A percentile compares a stretch with the other conserved stretches of the same genome.
These are phyloP conservation scores for Meriones unguiculatus DNA, from an alignment of 2,113 vertebrate species.

Conservation along the genomic window DNA sequence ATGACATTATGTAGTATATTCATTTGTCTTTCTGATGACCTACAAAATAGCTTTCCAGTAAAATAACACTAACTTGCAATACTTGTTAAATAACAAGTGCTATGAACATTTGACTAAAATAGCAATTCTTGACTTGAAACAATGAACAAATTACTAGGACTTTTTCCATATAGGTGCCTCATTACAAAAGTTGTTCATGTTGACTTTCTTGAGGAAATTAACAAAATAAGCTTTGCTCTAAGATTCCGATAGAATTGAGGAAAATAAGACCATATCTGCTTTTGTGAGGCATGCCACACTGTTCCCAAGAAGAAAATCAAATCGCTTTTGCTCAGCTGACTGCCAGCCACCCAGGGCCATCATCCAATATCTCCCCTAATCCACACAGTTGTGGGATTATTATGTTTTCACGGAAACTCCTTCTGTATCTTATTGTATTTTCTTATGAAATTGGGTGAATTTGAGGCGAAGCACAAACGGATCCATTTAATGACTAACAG, in stretches of 20 bases:
- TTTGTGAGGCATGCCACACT: slow-evolving; percentile 37
- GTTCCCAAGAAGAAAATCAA: slow-evolving; percentile 24
- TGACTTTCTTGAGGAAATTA: slow-evolving; percentile 32
- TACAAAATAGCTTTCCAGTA: neutral
- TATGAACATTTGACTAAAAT: neutral
- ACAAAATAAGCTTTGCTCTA: slow-evolving; percentile 30
- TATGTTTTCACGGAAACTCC: slow-evolving; percentile 41
- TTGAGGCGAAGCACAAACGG: slow-evolving; percentile 51
- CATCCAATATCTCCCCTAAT: slow-evolving; percentile 13
- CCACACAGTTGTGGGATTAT: neutral
- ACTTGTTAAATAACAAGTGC: neutral
- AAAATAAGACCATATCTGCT: slow-evolving; percentile 32
- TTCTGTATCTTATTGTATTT: slow-evolving; percentile 27
- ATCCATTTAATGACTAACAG: slow-evolving; percentile 36
- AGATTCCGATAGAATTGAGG: slow-evolving; percentile 41
- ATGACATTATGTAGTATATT: neutral
- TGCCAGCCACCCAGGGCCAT: neutral
- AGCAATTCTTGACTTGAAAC: slow-evolving; percentile 44
- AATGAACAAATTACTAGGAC: slow-evolving; percentile 28
- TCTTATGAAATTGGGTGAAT: slow-evolving; percentile 61
- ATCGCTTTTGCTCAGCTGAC: slow-evolving; percentile 56
- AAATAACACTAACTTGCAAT: neutral
- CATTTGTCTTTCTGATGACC: neutral
- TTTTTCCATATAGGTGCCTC: neutral
- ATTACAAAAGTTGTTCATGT: slow-evolving; percentile 25